phyloP scores from a whole-genome alignment of 1,140 invertebrate genomes.

The Conus betulinus region DNA sequence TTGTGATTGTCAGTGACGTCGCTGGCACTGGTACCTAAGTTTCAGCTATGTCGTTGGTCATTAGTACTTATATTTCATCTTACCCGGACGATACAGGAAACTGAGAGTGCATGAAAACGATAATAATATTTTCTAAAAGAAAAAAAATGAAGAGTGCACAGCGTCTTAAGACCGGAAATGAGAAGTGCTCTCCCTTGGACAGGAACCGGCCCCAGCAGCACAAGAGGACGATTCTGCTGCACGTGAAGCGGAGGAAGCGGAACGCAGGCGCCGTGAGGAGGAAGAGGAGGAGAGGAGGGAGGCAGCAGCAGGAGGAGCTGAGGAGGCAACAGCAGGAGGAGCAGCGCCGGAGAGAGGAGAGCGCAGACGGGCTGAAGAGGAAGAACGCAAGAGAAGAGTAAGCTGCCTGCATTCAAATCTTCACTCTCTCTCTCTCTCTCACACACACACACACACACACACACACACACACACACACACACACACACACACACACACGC shows the following conservation, averaged over 20 bases:
- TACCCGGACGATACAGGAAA: no score
- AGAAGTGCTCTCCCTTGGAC: background rate
- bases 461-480: no score
- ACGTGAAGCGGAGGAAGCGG: constrained; percentile 38
- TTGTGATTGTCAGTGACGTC: no score
- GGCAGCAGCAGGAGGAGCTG: constrained; percentile 43
- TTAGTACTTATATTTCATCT: no score
- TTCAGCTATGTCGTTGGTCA: no score
- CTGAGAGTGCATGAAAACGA: no score
- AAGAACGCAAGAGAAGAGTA: constrained; percentile 18
- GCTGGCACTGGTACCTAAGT: no score
- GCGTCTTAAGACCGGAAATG: background rate
- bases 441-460: no score
- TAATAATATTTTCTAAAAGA: no score
- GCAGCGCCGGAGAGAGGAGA: constrained; percentile 41
- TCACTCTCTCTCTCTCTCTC: no score
- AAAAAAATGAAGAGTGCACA: no score
- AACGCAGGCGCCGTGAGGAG: constrained; percentile 35
- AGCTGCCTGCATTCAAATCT: background rate
- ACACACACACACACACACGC: no score
- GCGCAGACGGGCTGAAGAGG: constrained; percentile 34
- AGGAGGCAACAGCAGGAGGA: constrained; percentile 27
- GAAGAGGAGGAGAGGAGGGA: constrained; percentile 32
- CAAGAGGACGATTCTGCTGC: constrained; percentile 40
- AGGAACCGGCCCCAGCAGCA: constrained; percentile 26